Conservation (phyloP, 2,797 vertebrate genomes). For the Allobates femoralis region DNA sequence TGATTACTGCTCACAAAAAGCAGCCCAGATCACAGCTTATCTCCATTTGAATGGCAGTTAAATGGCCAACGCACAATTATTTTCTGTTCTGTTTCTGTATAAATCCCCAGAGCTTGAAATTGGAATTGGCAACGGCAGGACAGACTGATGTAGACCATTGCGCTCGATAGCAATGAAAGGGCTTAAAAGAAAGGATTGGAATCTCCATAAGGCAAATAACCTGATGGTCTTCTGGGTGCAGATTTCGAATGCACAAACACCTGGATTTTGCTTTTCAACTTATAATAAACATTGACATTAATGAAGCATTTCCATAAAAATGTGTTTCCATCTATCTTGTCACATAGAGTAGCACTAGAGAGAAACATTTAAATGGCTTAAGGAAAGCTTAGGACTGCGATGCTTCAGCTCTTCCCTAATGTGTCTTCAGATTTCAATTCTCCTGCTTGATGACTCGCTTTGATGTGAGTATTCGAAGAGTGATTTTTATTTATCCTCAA, state of each 20-base stretch:
- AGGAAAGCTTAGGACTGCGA: background rate
- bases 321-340: background rate
- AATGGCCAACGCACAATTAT: conserved; percentile 60
- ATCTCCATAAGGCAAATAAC: conserved; percentile 24
- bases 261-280: conserved; percentile 19
- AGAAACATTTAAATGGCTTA: conserved; percentile 6
- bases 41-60: conserved; percentile 56
- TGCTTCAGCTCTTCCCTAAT: background rate
- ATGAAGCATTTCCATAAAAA: conserved; percentile 9
- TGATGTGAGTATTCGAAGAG: conserved; percentile 10
- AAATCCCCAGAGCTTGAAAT: conserved; percentile 57
- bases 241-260: background rate
- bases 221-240: background rate
- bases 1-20: conserved; percentile 64
- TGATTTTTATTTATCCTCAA: conserved; percentile 11
- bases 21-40: conserved; percentile 47
- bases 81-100: conserved; percentile 54
- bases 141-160: conserved; percentile 49
- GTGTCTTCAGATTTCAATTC: conserved; percentile 13
- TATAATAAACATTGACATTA: conserved; percentile 13
- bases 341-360: no score
- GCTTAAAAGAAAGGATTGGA: conserved; percentile 12
- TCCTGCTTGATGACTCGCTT: conserved; percentile 23
- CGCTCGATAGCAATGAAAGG: conserved; percentile 26
- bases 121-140: conserved; percentile 48